Conservation (phyloP, 1,140 invertebrate species). For the Limonius californicus region DNA sequence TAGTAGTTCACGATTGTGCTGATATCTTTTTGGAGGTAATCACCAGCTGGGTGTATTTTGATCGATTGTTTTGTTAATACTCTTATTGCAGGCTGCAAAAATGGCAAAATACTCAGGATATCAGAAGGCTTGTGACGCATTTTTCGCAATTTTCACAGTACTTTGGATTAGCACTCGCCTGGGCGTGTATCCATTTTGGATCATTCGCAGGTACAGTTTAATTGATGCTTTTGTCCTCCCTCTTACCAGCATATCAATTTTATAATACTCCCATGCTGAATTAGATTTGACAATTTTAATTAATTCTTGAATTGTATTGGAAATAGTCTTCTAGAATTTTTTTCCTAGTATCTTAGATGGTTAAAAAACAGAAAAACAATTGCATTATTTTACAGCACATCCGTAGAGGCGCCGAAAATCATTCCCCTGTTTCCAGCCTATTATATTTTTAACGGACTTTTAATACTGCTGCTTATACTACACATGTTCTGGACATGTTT, state of each 20-base stretch:
- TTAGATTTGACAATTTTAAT: too few relatives aligned
- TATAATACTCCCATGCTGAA: too few relatives aligned
- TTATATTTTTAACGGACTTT: slow-evolving; percentile 90
- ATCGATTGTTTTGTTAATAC: too few relatives aligned
- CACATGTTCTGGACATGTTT: slow-evolving; percentile 96
- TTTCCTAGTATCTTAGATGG: too few relatives aligned
- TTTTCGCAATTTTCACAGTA: slow-evolving; percentile 85
- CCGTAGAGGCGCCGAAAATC: slow-evolving; percentile 78
- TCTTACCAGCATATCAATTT: too few relatives aligned
- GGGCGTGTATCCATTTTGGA: slow-evolving; percentile 83
- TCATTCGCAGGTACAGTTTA: slow-evolving; percentile 45
- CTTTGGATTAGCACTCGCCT: slow-evolving; percentile 85
- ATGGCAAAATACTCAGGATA: slow-evolving; percentile 88
- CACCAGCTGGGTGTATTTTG: too few relatives aligned
- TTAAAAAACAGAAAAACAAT: too few relatives aligned
- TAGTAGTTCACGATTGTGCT: slow-evolving; percentile 90
- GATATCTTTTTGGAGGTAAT: slow-evolving; percentile 84
- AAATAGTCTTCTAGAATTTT: too few relatives aligned
- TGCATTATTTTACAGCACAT: slow-evolving; percentile 71
- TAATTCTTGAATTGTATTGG: too few relatives aligned
- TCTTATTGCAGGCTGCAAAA: slow-evolving; percentile 66
- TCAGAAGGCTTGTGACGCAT: slow-evolving; percentile 78
- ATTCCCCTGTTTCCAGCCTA: slow-evolving; percentile 91
- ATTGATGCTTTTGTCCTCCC: too few relatives aligned
- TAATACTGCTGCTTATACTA: slow-evolving; percentile 67